Percentiles rank a stretch among this genome's conserved stretches.
phyloP scores from a whole-genome alignment of 2,888 invertebrate species.

The Campoplex nolae region DNA sequence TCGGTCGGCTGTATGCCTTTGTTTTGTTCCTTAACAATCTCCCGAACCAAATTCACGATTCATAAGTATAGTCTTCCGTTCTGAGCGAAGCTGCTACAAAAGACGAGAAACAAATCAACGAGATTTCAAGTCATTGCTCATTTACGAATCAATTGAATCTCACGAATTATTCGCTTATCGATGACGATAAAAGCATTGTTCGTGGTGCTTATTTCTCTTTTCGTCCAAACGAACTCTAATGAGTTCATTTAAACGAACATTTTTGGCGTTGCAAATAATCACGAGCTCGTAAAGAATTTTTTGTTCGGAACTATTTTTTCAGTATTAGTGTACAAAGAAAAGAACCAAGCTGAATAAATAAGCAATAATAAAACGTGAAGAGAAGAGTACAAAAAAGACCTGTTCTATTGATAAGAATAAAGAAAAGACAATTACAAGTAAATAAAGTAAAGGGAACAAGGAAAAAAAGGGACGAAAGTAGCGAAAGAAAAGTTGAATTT shows the following conservation, averaged over 20 bases:
- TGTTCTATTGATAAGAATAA: conserved; percentile 42
- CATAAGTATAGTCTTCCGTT: conserved; percentile 78
- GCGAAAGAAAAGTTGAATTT: conserved; percentile 68
- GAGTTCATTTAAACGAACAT: background rate
- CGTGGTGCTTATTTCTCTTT: no score
- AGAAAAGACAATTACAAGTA: conserved; percentile 11
- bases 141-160: background rate
- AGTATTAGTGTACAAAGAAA: background rate
- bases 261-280: background rate
- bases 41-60: conserved; percentile 79
- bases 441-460: conserved; percentile 44
- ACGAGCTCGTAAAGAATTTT: background rate
- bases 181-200: no score
- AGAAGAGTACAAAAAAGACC: conserved; percentile 35
- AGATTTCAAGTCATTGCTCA: conserved; percentile 35
- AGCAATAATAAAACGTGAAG: conserved; percentile 27
- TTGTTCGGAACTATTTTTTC: background rate
- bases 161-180: background rate
- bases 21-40: conserved; percentile 70
- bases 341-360: conserved; percentile 7
- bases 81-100: conserved; percentile 70
- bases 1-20: conserved; percentile 71
- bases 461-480: conserved; percentile 57
- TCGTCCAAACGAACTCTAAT: background rate
- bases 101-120: conserved; percentile 62